Conservation (phyloP, 2,113 vertebrate genomes). For the Ursus arctos region DNA sequence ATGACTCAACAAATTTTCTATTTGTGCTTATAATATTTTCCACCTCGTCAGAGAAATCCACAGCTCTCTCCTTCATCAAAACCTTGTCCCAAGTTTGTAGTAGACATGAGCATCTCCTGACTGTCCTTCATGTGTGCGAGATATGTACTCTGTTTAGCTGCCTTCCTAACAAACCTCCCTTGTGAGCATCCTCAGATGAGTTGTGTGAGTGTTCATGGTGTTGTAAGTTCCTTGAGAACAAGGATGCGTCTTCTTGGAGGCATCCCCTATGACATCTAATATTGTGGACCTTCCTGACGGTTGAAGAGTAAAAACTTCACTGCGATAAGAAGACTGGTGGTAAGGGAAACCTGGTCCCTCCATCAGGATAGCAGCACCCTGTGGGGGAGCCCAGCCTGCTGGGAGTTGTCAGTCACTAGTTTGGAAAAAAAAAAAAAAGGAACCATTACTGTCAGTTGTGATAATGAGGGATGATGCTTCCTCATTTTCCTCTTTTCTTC, state of each 20-base stretch:
- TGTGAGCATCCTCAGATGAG: neutral
- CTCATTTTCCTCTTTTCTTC: neutral
- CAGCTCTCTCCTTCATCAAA: neutral
- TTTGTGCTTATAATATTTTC: neutral
- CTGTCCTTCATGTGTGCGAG: neutral
- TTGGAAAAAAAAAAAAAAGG: neutral
- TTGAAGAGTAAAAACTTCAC: neutral
- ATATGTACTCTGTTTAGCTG: neutral
- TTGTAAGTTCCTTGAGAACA: neutral
- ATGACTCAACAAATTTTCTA: neutral
- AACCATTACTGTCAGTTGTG: neutral
- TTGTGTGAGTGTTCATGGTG: no score
- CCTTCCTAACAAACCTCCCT: neutral
- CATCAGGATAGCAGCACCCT: rapidly evolving
- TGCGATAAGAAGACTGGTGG: neutral
- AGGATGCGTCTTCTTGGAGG: neutral
- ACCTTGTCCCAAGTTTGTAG: neutral
- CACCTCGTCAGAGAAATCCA: neutral
- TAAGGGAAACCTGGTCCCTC: neutral
- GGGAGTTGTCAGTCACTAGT: neutral
- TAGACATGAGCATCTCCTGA: neutral
- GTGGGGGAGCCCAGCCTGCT: neutral
- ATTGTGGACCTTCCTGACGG: neutral
- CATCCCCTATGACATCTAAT: neutral
- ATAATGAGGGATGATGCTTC: neutral